These are phyloP conservation scores for Tragelaphus scriptus DNA, from an alignment of 2,113 vertebrate species.

Conservation along the genomic window DNA sequence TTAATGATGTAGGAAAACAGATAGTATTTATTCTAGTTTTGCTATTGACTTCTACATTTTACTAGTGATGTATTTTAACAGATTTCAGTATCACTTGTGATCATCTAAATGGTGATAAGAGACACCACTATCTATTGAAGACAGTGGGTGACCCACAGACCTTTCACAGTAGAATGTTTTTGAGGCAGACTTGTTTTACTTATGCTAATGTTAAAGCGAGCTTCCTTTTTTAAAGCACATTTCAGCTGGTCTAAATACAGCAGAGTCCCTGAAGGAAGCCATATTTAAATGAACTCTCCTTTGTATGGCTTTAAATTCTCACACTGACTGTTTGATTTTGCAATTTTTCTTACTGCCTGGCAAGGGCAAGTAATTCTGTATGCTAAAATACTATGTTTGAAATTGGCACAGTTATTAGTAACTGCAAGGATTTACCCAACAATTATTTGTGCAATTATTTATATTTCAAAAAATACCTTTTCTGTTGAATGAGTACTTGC, in stretches of 20 bases:
- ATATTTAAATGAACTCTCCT: background rate
- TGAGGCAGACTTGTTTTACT: background rate
- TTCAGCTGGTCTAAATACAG: background rate
- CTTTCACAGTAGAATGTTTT: background rate
- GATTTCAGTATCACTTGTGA: background rate
- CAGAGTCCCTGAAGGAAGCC: background rate
- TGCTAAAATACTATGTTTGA: background rate
- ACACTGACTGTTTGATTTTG: background rate
- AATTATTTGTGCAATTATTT: conserved; percentile 15
- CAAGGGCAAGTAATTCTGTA: background rate
- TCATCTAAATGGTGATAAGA: background rate
- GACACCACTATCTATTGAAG: background rate
- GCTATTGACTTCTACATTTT: background rate
- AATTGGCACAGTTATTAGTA: conserved; percentile 15
- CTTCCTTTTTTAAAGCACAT: background rate
- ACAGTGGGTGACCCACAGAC: background rate
- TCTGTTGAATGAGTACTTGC: background rate
- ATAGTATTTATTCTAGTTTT: background rate
- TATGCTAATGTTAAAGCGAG: background rate
- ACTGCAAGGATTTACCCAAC: conserved; percentile 14
- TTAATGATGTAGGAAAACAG: conserved; percentile 25
- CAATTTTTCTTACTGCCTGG: background rate
- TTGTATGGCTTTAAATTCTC: conserved; percentile 10
- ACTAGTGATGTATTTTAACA: background rate
- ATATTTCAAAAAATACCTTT: background rate